Base-by-base conservation (phyloP, 2,113 vertebrate species). In the Periophthalmus modestus region DNA sequence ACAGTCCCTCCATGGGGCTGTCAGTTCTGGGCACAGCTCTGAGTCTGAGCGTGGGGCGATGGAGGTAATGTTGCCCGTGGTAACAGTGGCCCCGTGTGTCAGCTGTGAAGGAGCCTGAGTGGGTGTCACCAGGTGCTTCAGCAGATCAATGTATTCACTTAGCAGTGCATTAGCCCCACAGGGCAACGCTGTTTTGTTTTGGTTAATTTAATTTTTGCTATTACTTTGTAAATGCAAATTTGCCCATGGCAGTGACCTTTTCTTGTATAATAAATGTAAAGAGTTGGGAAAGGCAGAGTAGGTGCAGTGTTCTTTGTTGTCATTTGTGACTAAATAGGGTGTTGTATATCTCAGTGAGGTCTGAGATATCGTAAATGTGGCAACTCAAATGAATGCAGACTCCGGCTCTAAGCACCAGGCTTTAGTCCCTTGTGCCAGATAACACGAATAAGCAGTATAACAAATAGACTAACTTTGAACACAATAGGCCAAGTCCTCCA, bases 21-120 rank as follows among this genome's bases (percentile, higher is more conserved):
- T 77, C 72, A 55, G 67, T 18, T 70, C 69, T 62, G 19, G 69
- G 43, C 57, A 46, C 68, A 82, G 75, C 57, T 73, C 80, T 55
- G 63, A 79, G 70, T 69, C 48, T 78, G 28, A 28, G 28, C 2
- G 52, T n/a, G 16, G 5, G 66, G 57, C 73, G 57, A 81, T 79
- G 39, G 36, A 75, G 71, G 63, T 65, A 77, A 82, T 81, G 82
- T 81, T 87, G 80, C 82, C 68, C 73, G 57, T 86, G 78, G 73
- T 79, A 76, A 83, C 73, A 63, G 69, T 78, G 36, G 66, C 66
- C 70, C 43, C 67, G 11, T n/a, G 34, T 65, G 69, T 66, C 72
- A 74, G 70, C 66, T 21, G 55, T 75, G 47, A 73, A 71, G 71
- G 62, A 52, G 78, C 50, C 58, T 77, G 66, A 85, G 82, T 83